These are phyloP conservation scores for Acestrorhynchus altus DNA, from an alignment of 2,797 vertebrate genomes.

Conservation along the genomic window DNA sequence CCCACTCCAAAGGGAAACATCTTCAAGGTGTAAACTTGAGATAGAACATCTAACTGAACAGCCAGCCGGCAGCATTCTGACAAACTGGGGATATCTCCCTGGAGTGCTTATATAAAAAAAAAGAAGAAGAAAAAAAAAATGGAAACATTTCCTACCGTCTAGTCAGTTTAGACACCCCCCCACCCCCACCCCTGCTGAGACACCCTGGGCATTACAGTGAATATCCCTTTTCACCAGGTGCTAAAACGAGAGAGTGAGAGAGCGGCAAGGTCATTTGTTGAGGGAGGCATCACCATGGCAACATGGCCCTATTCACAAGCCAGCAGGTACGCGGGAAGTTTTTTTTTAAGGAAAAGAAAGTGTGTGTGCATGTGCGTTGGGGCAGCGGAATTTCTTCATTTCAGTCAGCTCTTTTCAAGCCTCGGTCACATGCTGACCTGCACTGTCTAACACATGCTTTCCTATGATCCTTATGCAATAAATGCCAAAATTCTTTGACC, in stretches of 20 bases:
- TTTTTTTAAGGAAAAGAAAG: conserved; percentile 17
- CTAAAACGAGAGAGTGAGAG: conserved; percentile 54
- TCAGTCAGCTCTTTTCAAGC: conserved; percentile 45
- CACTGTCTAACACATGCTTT: background rate
- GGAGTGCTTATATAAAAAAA: conserved; percentile 23
- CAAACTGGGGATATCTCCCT: conserved; percentile 8
- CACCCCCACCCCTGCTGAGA: conserved; percentile 23
- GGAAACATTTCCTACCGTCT: conserved; percentile 13
- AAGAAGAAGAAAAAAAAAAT: conserved; percentile 21
- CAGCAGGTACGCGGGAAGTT: conserved; percentile 37
- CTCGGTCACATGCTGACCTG: conserved; percentile 20
- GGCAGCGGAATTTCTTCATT: conserved; percentile 2
- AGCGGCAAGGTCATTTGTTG: conserved; percentile 53
- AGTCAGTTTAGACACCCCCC: conserved; percentile 44
- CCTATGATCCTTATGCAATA: too few relatives aligned
- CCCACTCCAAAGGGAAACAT: conserved; percentile 47
- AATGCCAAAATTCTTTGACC: too few relatives aligned
- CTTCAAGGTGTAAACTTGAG: conserved; percentile 56
- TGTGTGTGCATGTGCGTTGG: background rate
- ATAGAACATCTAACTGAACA: conserved; percentile 44
- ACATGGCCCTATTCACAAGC: conserved; percentile 48
- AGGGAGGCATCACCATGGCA: conserved; percentile 56
- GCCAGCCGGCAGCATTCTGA: conserved; percentile 48
- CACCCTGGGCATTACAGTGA: conserved; percentile 46
- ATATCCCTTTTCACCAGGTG: conserved; percentile 46